Base-by-base conservation (phyloP, 2,797 vertebrate genomes). In the Chelon labrosus region DNA sequence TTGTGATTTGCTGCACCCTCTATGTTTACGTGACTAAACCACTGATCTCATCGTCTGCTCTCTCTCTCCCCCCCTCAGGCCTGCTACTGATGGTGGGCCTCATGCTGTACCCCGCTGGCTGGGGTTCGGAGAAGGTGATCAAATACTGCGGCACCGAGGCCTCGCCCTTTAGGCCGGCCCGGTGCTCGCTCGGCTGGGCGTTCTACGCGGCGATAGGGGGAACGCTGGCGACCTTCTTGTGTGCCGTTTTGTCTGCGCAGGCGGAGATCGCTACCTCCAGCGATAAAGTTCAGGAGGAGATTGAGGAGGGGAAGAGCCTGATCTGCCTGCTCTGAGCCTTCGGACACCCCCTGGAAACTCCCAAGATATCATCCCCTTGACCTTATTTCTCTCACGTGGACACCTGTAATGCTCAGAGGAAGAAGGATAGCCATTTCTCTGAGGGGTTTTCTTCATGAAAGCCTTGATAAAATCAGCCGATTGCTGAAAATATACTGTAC, bases 261-360 rank as follows among this genome's bases (percentile, higher is more conserved):
- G 98, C 98, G 17, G 98, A 99, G 91, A 97, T 98, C 1, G 98
- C 98, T 80, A 99, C 98, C 37, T 99, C 98, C 85, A 97, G 97
- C 50, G 98, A 99, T 86, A 98, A 97, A 91, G 98, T 99, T 46
- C 97, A 99, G 85, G 97, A 98, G 88, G 98, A 99, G 92, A 98
- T 99, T 1, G 98, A 97, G 88, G 97, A 98, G 89, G 97, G 98
- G 64, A 97, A 98, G 91, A 98, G 92, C 87, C 96, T 99, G 37
- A 97, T 99, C 84, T 99, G 98, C 85, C 94, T 99, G 70, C 94
- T 98, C 80, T 98, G 96, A 97, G 71, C 44, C 46, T 41, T 25
- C 37, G 46, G 12, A 20, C 60, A 61, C n/a, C 9, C 16, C 1
- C 10, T 35, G 31, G 27, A 65, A 53, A 61, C 31, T 54, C 47